Evolutionary conservation across 1,140 invertebrate species (phyloP).

Genomic region (Sarcophaga peregrina): DNA sequence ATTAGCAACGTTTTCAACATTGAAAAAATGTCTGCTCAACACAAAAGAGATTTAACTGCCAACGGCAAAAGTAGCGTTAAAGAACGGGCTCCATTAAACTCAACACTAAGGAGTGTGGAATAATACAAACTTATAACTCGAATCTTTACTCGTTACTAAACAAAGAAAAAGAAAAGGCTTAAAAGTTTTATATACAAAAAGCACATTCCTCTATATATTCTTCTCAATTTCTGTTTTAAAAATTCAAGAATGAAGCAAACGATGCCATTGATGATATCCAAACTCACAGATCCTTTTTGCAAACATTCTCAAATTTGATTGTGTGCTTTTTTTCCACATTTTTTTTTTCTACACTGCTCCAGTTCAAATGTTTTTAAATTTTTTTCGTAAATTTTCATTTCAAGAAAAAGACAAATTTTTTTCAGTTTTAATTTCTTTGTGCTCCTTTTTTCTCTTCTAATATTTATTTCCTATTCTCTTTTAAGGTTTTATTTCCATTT

Average conservation of each 20-base stretch:
- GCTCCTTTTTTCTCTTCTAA: not conserved
- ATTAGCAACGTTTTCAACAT: no score
- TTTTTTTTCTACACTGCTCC: not conserved
- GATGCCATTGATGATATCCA: not conserved
- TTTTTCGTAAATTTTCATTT: not conserved
- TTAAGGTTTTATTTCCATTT: not conserved
- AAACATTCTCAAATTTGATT: not conserved
- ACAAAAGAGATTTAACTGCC: no score
- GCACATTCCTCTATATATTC: not conserved
- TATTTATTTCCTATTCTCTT: not conserved
- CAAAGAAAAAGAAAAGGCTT: conserved; percentile 13
- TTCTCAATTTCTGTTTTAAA: not conserved
- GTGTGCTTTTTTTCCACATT: not conserved
- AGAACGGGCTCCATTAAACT: not conserved
- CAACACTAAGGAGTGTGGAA: not conserved
- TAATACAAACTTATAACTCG: not conserved
- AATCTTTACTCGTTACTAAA: not conserved
- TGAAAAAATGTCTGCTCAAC: no score
- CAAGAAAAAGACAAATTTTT: not conserved
- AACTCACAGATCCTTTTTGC: not conserved
- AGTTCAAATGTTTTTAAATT: not conserved
- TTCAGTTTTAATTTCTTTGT: conserved; percentile 20
- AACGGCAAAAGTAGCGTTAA: no score
- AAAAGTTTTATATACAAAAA: not conserved
- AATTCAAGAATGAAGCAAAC: not conserved